Evolutionary conservation across 1,140 invertebrate species (phyloP), one percentile per base, ranked within the genome.

Genomic region (Diorhabda carinulata): DNA sequence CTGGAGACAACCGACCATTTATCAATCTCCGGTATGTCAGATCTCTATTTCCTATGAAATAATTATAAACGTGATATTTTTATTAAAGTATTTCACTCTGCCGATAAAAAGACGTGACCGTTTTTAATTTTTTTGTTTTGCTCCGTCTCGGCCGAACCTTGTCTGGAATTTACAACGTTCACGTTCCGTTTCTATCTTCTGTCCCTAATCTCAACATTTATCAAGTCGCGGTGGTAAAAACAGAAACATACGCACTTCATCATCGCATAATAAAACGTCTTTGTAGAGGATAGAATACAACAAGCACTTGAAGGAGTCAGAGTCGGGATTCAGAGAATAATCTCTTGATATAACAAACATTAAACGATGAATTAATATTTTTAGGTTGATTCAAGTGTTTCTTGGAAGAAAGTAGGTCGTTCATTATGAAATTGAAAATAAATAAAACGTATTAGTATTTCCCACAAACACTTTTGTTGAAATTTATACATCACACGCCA

Each of bases 241-340:
- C 47, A 52, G 47, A 52, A 52, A 52, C 47, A 52, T 52, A 52
- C 47, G 47, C 47, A 52, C 47, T 52, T 52, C 47, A 52, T 52
- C 47, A 52, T 52, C 47, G 47, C 47, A 52, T 52, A 52, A 52
- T 52, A 52, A 52, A 52, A 52, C 47, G 47, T 52, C 47, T 52
- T 52, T 52, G 47, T 52, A n/a, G 47, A 52, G n/a, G 47, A 6
- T 52, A n/a, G 47, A 8, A 52, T n/a, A 52, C 47, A 52, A 52
- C 47, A 52, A 52, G 47, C 47, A 8, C 6, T 52, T n/a, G 6
- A 52, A 3, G 3, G n/a, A 52, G n/a, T n/a, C 47, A 52, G 47
- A n/a, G n/a, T 8, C 47, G 47, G 47, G 25, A 25, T 25, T 25
- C 25, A 25, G 25, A 25, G 25, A 25, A 25, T 25, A 25, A 25